These are phyloP conservation scores for Oceanites oceanicus DNA, from an alignment of 2,113 vertebrate genomes.

Conservation along the genomic window DNA sequence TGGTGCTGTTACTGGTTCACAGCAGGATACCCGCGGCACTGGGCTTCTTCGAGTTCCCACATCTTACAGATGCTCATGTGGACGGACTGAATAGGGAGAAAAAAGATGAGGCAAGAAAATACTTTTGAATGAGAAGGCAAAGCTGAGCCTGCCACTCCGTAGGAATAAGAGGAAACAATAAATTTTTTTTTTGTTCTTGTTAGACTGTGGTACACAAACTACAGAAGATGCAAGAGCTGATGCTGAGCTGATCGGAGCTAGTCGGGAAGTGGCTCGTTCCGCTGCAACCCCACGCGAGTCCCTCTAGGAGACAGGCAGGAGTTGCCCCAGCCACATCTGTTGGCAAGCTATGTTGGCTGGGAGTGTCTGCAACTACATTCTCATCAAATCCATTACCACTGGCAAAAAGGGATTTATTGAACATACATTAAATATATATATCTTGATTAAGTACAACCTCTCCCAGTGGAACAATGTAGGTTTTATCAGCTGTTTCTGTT, in stretches of 20 bases:
- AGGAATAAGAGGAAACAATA: background rate
- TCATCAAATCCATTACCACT: background rate
- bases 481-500: conserved; percentile 44
- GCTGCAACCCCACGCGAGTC: background rate
- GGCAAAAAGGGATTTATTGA: background rate
- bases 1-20: background rate
- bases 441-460: background rate
- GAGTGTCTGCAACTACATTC: background rate
- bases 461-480: background rate
- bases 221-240: background rate
- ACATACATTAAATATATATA: background rate
- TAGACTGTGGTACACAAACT: background rate
- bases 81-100: background rate
- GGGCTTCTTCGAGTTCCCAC: background rate
- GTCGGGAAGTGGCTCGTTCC: background rate
- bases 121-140: background rate
- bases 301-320: background rate
- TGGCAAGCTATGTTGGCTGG: background rate
- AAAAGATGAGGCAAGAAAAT: background rate
- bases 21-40: background rate
- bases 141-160: background rate
- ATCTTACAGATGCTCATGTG: background rate
- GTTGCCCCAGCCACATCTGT: background rate
- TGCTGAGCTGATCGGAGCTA: background rate
- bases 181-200: background rate